Evolutionary conservation across 2,888 invertebrate genomes (phyloP).

Genomic region (Poecilobothrus nobilitatus): DNA sequence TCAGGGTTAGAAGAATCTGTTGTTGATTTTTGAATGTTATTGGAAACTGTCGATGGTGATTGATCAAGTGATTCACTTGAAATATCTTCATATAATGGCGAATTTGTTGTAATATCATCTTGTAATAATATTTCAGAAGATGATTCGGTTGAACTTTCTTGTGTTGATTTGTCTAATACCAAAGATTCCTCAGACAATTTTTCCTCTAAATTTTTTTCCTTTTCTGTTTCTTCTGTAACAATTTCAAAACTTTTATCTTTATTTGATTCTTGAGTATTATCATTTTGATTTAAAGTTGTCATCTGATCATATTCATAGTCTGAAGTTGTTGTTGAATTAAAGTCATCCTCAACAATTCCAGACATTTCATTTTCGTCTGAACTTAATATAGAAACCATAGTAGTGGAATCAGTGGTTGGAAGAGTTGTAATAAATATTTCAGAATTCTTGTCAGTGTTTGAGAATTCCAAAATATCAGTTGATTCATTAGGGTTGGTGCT

Average conservation of each 20-base stretch:
- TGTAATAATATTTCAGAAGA: conserved; percentile 16
- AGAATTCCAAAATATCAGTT: not conserved
- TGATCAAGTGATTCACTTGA: not conserved
- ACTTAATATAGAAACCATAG: conserved; percentile 13
- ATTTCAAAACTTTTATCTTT: conserved; percentile 16
- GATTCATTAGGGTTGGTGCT: not conserved
- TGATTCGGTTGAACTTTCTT: conserved; percentile 12
- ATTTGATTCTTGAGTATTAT: not conserved
- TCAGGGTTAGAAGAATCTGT: not conserved
- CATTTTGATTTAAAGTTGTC: not conserved
- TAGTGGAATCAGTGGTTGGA: conserved; percentile 9
- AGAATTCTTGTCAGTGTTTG: conserved; percentile 11
- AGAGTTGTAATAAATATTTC: conserved; percentile 10
- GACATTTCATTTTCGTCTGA: conserved; percentile 12
- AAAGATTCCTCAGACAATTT: conserved; percentile 22
- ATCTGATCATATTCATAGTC: not conserved
- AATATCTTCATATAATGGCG: not conserved
- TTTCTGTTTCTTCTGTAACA: conserved; percentile 16
- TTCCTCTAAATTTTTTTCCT: conserved; percentile 17
- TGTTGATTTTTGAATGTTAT: not conserved
- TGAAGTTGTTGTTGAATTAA: not conserved
- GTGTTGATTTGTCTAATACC: conserved; percentile 15
- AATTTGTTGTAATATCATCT: conserved; percentile 15
- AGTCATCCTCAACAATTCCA: not conserved
- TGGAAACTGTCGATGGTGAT: not conserved